Evolutionary conservation across 1,140 invertebrate species (phyloP).

Genomic region (Parapsyche elsis): DNA sequence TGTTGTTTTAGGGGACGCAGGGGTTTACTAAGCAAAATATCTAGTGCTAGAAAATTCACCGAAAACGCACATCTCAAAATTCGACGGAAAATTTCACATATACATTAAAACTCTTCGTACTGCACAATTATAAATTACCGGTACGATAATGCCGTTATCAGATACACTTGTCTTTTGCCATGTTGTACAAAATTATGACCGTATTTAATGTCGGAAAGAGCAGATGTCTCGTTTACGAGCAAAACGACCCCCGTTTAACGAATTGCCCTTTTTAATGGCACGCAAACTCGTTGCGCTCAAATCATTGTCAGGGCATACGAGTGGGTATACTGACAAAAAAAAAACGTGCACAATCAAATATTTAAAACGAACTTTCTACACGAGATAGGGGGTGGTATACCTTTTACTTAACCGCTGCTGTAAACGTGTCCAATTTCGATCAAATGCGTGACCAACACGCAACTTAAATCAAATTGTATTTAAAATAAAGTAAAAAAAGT

Average conservation of each 20-base stretch:
- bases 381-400: too few relatives aligned
- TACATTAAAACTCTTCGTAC: neutral
- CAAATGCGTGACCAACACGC: too few relatives aligned
- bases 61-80: neutral
- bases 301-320: neutral
- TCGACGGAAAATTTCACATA: neutral
- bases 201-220: constrained; percentile 12
- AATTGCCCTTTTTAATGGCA: constrained; percentile 33
- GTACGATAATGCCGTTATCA: constrained; percentile 33
- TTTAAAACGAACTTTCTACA: neutral
- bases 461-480: too few relatives aligned
- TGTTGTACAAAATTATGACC: constrained; percentile 15
- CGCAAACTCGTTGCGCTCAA: constrained; percentile 6
- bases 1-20: constrained; percentile 12
- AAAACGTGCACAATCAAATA: neutral
- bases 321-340: neutral
- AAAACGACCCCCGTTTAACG: constrained; percentile 23
- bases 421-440: too few relatives aligned
- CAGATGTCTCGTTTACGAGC: neutral
- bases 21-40: neutral
- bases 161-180: constrained; percentile 23
- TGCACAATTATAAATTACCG: neutral
- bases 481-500: too few relatives aligned
- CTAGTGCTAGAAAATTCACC: neutral
- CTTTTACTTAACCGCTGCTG: too few relatives aligned